These are phyloP conservation scores for Chromis chromis DNA, from an alignment of 2,797 vertebrate genomes.

Conservation along the genomic window DNA sequence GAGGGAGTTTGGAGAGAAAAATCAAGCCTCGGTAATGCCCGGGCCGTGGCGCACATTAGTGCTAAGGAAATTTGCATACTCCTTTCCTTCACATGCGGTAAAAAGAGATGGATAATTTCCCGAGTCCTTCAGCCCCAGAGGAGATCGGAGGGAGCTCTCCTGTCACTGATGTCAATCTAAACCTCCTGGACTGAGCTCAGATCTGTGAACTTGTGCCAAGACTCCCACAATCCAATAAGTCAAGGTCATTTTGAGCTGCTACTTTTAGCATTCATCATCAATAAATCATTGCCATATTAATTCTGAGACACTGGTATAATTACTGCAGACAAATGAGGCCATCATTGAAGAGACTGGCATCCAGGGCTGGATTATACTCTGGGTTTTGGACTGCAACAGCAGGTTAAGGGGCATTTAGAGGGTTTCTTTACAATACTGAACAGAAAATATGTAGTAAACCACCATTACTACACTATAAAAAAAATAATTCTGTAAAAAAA, in stretches of 20 bases:
- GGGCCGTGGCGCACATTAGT: slow-evolving; percentile 51
- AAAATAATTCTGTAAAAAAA: too few species aligned
- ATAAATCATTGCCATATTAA: slow-evolving; percentile 43
- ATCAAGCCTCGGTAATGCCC: slow-evolving; percentile 58
- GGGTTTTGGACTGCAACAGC: not conserved
- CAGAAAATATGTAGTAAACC: too few species aligned
- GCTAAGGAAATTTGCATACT: slow-evolving; percentile 64
- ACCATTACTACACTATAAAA: too few species aligned
- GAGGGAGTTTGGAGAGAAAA: slow-evolving; percentile 59
- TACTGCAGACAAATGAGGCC: slow-evolving; percentile 44
- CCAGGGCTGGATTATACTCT: not conserved
- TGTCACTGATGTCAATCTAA: slow-evolving; percentile 34
- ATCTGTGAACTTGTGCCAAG: slow-evolving; percentile 29
- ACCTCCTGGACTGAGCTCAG: slow-evolving; percentile 20
- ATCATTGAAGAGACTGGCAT: not conserved
- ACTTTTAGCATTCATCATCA: slow-evolving; percentile 48
- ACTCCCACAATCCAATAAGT: slow-evolving; percentile 26
- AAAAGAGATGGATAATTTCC: slow-evolving; percentile 52
- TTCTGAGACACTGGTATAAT: slow-evolving; percentile 44
- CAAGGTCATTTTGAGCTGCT: slow-evolving; percentile 45
- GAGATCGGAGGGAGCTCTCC: slow-evolving; percentile 9
- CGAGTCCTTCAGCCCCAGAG: slow-evolving; percentile 14
- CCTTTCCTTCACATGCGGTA: slow-evolving; percentile 49
- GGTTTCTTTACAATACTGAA: not conserved
- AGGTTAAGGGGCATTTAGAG: not conserved